Base-by-base conservation (phyloP, 1,140 invertebrate species). In the Teleopsis dalmanni region DNA sequence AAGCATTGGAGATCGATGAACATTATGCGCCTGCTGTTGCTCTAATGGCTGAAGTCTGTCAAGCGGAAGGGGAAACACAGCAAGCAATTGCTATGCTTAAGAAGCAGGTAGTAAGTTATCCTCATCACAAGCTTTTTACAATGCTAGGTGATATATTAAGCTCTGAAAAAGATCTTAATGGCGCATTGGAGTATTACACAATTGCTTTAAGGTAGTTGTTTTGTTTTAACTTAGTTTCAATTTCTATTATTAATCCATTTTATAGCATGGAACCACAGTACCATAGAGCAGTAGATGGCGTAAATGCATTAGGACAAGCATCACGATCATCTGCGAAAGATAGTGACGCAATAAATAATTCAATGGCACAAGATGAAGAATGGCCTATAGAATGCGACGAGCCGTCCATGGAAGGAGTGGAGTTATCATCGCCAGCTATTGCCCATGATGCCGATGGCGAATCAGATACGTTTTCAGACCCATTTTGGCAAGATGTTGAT, bases 151-250 rank as follows among this genome's bases (percentile, higher is more conserved):
- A 67, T 25, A 50, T 66, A 14, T 36, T 61, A 5, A 51, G 54
- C 5, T 18, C 4, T 0, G 55, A 59, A 29, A 59, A 61, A 50
- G 55, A 66, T 47, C 41, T 58, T 7, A 48, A 57, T 36, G 59
- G 46, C 23, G 66, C 66, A 0, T 36, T 70, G 13, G 62, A 70
- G 13, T 61, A 55, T 37, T 70, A 63, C 23, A 63, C 62, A 7
- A 41, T 53, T 14, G 63, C 66, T 0, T 33, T 70, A 16, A 53
- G 57, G 64, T 67, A 33, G n/a, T n/a, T 23, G 48, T 35, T 13
- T 14, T 5, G 7, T 25, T 31, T 14, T 27, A 34, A 35, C 22
- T 5, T 40, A 21, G 10, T 13, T 23, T n/a, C 14, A 21, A 38
- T 14, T 9, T 21, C 18, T 27, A 18, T 9, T 42, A 19, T 31